Evolutionary conservation across 1,140 invertebrate genomes (phyloP).

Genomic region (Steinernema khuongi): DNA sequence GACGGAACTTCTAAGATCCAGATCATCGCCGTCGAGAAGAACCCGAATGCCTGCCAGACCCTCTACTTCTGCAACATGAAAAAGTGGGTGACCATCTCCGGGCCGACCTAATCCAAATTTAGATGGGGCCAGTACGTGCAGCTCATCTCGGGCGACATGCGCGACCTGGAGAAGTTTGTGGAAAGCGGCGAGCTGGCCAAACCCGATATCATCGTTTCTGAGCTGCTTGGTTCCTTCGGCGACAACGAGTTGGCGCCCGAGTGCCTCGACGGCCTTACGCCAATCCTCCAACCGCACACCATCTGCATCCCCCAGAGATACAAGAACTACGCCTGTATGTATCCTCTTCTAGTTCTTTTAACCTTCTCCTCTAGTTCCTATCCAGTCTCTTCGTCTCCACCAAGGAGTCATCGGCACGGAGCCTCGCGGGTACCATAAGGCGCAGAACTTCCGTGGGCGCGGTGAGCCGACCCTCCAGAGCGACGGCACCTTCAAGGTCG

Average conservation of each 20-base stretch:
- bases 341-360: constrained; percentile 14
- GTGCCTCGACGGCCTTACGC: constrained; percentile 83
- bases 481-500: constrained; percentile 20
- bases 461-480: background rate
- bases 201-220: constrained; percentile 91
- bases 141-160: constrained; percentile 83
- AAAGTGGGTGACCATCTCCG: constrained; percentile 25
- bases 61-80: constrained; percentile 59
- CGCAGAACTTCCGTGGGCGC: background rate
- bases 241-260: constrained; percentile 98
- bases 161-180: constrained; percentile 69
- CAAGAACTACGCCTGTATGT: constrained; percentile 22
- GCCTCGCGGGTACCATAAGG: background rate
- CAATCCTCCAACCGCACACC: constrained; percentile 44
- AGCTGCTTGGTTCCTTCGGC: constrained; percentile 92
- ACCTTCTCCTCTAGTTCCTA: constrained; percentile 36
- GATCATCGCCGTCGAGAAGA: constrained; percentile 76
- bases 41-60: constrained; percentile 89
- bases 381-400: constrained; percentile 49
- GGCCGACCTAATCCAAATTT: constrained; percentile 15
- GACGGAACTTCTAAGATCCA: constrained; percentile 27
- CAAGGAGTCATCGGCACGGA: constrained; percentile 19
- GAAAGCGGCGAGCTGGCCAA: constrained; percentile 63
- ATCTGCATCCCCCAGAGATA: constrained; percentile 49
- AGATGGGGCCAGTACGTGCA: constrained; percentile 64